These are phyloP conservation scores for Bubo bubo DNA, from an alignment of 2,113 vertebrate species.

Conservation along the genomic window DNA sequence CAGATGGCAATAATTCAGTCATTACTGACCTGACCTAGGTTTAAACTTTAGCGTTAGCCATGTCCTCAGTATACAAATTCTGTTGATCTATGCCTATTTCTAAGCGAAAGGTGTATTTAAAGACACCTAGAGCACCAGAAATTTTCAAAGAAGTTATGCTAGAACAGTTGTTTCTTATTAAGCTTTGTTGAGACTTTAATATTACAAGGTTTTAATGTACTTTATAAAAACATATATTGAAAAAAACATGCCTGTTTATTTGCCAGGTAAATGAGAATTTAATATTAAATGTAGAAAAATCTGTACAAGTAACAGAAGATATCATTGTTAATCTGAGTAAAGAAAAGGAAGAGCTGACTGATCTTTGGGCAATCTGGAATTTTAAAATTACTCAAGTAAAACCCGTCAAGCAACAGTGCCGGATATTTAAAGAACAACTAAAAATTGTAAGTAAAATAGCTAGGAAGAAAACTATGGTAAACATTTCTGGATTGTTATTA, in stretches of 20 bases:
- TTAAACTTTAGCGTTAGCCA: not conserved
- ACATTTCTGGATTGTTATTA: not conserved
- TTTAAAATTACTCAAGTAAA: constrained; percentile 73
- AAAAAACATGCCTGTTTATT: constrained; percentile 35
- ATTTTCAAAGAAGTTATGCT: not conserved
- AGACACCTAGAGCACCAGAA: not conserved
- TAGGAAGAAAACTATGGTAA: not conserved
- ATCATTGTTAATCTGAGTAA: constrained; percentile 70
- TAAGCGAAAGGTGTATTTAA: not conserved
- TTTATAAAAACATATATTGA: not conserved
- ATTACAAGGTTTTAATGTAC: not conserved
- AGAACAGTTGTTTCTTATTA: not conserved
- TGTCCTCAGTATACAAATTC: not conserved
- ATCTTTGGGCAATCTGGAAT: constrained; percentile 77
- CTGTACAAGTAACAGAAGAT: constrained; percentile 65
- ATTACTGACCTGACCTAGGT: not conserved
- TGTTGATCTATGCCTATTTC: not conserved
- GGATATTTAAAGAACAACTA: constrained; percentile 81
- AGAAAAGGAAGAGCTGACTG: constrained; percentile 74
- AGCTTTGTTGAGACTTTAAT: not conserved
- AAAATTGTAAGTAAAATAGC: constrained; percentile 71
- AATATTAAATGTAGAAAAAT: constrained; percentile 73
- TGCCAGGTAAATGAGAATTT: constrained; percentile 75
- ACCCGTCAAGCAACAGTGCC: constrained; percentile 77
- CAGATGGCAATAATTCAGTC: not conserved